Percentiles rank a stretch among this genome's conserved stretches.
phyloP scores from a whole-genome alignment of 92 coral and sea anemone species.

The Blastomussa wellsi region DNA sequence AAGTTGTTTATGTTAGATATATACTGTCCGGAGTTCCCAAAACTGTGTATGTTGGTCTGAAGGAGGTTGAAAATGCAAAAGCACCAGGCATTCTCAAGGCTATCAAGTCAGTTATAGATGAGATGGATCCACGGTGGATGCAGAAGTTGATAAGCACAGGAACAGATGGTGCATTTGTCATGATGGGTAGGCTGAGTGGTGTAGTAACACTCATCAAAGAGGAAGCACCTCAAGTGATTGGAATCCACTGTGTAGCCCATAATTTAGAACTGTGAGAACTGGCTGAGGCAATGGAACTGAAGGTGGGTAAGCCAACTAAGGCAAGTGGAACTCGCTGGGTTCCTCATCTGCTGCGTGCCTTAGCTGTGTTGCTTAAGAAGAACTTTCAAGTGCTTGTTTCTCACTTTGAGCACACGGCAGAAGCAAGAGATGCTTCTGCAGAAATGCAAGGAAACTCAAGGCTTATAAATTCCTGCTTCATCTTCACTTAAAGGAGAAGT shows the following conservation, averaged over 20 bases:
- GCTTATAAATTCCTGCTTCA: constrained; percentile 34
- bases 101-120: no score
- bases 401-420: constrained; percentile 45
- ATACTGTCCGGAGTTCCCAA: constrained; percentile 30
- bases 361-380: constrained; percentile 27
- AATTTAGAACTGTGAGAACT: constrained; percentile 39
- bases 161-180: no score
- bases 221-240: constrained; percentile 39
- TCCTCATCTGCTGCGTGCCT: constrained; percentile 30
- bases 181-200: no score
- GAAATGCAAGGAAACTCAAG: constrained; percentile 45
- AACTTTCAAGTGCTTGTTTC: constrained; percentile 27
- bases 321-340: no score
- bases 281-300: no score
- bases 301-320: no score
- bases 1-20: no score
- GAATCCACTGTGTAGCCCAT: constrained; percentile 41
- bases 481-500: constrained; percentile 13
- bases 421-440: no score
- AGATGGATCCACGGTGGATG: no score
- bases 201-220: constrained; percentile 23
- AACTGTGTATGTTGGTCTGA: constrained; percentile 34
- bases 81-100: no score
- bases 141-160: no score
- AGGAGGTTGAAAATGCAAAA: constrained; percentile 26